These are phyloP conservation scores for Psophia crepitans DNA, from an alignment of 2,113 vertebrate species.

Conservation along the genomic window DNA sequence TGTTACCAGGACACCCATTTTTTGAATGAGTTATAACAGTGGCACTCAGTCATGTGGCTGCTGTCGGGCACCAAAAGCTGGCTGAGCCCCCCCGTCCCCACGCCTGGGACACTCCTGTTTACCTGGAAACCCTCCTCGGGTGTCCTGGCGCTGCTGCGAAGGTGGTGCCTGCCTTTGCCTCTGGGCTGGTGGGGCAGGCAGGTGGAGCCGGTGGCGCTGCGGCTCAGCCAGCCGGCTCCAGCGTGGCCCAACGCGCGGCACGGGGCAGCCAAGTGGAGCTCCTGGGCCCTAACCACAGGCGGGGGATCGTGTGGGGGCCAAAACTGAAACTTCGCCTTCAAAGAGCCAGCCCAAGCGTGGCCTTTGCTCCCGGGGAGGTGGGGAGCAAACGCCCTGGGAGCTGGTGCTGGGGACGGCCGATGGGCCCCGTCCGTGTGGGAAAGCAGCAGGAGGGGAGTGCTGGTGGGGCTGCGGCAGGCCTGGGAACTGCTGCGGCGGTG, in stretches of 20 bases:
- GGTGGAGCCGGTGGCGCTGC: background rate
- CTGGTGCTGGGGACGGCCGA: fast-evolving
- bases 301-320: background rate
- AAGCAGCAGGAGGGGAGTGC: background rate
- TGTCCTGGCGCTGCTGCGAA: background rate
- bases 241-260: fast-evolving
- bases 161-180: background rate
- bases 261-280: background rate
- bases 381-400: background rate
- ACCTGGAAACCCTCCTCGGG: background rate
- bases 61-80: background rate
- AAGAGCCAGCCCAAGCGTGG: background rate
- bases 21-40: too few species aligned
- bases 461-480: background rate
- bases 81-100: background rate
- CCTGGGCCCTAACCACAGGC: background rate
- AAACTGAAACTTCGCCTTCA: background rate
- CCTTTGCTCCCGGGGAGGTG: background rate
- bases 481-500: background rate
- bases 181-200: background rate
- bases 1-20: too few species aligned
- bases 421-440: background rate
- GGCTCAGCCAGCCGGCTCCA: background rate
- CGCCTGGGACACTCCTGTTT: background rate
- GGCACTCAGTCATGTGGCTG: fast-evolving